These are phyloP conservation scores for Apamea sordens DNA, from an alignment of 2,888 invertebrate genomes.

Conservation along the genomic window DNA sequence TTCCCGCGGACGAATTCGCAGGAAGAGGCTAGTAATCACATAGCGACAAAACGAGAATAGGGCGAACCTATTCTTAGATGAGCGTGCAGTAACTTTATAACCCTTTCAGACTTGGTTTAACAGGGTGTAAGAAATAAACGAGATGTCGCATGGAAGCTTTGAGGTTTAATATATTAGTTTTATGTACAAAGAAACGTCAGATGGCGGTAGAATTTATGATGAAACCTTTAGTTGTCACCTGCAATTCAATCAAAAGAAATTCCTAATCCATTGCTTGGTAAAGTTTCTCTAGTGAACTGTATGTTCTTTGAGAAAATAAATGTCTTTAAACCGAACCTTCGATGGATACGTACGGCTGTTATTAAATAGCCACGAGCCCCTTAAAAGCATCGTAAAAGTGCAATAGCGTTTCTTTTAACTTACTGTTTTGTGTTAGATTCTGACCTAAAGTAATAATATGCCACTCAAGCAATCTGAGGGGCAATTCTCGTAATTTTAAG, in stretches of 20 bases:
- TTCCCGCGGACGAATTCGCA: neutral
- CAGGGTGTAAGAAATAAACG: constrained; percentile 15
- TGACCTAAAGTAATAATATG: neutral
- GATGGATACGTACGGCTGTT: too few relatives aligned
- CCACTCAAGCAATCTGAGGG: too few relatives aligned
- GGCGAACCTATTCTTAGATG: constrained; percentile 34
- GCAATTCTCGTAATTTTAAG: too few relatives aligned
- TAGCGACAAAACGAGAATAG: neutral
- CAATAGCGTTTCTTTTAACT: neutral
- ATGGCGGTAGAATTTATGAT: neutral
- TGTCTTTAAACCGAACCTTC: too few relatives aligned
- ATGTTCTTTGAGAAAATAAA: too few relatives aligned
- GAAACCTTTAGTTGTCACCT: neutral
- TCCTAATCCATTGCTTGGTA: too few relatives aligned
- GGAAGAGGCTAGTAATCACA: neutral
- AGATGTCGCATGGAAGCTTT: constrained; percentile 9
- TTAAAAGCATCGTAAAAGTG: too few relatives aligned
- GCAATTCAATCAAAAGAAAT: too few relatives aligned
- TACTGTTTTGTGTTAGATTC: neutral
- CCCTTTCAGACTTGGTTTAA: constrained; percentile 14
- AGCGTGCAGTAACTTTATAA: constrained; percentile 8
- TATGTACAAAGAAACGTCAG: neutral
- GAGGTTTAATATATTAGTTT: neutral
- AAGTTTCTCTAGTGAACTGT: too few relatives aligned
- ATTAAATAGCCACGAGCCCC: too few relatives aligned